Conservation (phyloP, 2,797 vertebrate species). For the Chelmon rostratus region DNA sequence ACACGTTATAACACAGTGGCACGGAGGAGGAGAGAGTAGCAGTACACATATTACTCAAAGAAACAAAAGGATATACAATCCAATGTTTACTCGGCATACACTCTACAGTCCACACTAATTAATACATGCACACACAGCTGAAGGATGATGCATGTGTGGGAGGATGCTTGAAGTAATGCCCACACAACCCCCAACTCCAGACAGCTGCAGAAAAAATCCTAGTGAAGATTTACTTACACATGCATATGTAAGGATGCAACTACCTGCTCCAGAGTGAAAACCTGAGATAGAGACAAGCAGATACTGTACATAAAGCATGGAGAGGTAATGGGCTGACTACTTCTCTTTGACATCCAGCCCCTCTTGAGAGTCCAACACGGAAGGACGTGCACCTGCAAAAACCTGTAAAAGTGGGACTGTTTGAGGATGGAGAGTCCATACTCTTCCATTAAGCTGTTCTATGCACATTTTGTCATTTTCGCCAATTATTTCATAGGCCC, state of each 20-base stretch:
- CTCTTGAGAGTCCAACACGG: not conserved
- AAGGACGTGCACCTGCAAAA: not conserved
- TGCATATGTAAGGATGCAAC: not conserved
- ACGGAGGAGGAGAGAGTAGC: not conserved
- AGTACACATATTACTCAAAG: not conserved
- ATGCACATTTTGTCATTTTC: not conserved
- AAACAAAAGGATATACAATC: not conserved
- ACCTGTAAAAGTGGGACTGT: not conserved
- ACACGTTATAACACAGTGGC: not conserved
- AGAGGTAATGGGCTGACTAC: not conserved
- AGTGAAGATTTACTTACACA: not conserved
- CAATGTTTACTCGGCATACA: not conserved
- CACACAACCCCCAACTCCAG: not conserved
- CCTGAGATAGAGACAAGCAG: not conserved
- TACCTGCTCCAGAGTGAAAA: not conserved
- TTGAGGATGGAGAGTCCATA: not conserved
- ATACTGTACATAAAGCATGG: not conserved
- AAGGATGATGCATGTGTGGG: conserved; percentile 6
- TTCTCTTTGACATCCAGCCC: not conserved
- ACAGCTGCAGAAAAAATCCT: not conserved
- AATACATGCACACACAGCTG: not conserved
- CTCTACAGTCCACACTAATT: not conserved
- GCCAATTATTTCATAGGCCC: too few relatives aligned
- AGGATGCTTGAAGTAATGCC: conserved; percentile 7
- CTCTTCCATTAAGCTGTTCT: not conserved